Evolutionary conservation across 2,113 vertebrate species (phyloP), one percentile per base, ranked within the genome.

Genomic region (Rhadina sibilatrix): DNA sequence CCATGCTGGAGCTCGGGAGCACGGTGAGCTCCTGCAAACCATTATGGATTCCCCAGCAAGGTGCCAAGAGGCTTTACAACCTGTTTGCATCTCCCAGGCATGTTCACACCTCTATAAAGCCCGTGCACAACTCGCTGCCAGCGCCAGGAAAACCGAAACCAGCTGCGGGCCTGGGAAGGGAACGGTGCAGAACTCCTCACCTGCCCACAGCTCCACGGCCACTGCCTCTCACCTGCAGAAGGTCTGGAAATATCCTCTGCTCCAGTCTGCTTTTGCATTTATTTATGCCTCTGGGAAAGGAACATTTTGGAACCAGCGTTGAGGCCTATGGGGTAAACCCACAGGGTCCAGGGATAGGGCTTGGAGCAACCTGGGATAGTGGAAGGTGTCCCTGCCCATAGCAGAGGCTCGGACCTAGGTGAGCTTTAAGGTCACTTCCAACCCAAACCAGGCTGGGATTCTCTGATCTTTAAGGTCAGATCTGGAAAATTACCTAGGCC

Each of bases 41-140:
- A 94, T 96, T 94, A 95, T 4, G 79, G 90, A 70, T 86, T 88
- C 68, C 76, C 92, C 90, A 77, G 79, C 72, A 93, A 95, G 93
- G 94, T 96, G 88, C 93, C 91, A 95, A 94, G 91, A 92, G 81
- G 61, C 91, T 97, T 96, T 97, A 96, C 89, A 96, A 95, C 77
- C 94, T 96, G 94, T 87, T 87, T 95, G 95, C 92, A 94, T 94
- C 96, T 94, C 83, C 89, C 83, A 92, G 89, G 92, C 96, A 86
- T 94, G 96, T 97, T 97, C 87, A 96, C 95, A 94, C 95, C 84
- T 83, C 96, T 54, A 94, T 97, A 97, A 97, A 96, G 90, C 49
- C 65, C 68, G 85, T 12, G 5, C 75, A 72, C 65, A 25, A 33
- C 93, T 90, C 53, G 6, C 83, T 95, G 80, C 96, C 96, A 85